Conservation (phyloP, 2,888 invertebrate species). For the Peribatodes rhomboidaria region DNA sequence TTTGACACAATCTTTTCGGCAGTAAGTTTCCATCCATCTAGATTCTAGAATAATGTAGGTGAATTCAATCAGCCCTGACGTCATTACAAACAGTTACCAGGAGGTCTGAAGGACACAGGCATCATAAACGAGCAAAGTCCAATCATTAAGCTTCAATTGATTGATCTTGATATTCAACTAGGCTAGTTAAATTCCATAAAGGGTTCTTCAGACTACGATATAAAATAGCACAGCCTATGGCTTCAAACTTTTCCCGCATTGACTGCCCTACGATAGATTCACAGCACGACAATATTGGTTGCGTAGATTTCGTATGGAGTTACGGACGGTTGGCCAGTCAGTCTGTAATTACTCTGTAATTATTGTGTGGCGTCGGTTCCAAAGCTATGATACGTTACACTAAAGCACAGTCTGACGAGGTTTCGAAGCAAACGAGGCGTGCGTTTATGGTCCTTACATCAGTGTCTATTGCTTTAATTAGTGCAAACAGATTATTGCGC, state of each 20-base stretch:
- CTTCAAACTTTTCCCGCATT: not conserved
- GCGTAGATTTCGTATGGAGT: not conserved
- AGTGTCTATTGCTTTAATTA: slow-evolving; percentile 61
- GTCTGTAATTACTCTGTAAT: not conserved
- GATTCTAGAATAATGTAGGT: slow-evolving; percentile 2
- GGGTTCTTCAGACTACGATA: slow-evolving; percentile 1
- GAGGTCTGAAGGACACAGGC: slow-evolving; percentile 30
- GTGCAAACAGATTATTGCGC: slow-evolving; percentile 62
- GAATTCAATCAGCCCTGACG: slow-evolving; percentile 33
- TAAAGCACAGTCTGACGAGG: not conserved
- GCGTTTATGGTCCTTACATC: slow-evolving; percentile 63
- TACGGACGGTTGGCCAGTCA: not conserved
- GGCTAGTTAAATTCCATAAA: slow-evolving; percentile 46
- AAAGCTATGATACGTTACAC: not conserved
- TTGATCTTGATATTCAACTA: slow-evolving; percentile 69
- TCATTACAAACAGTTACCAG: slow-evolving; percentile 37
- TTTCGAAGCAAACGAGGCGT: slow-evolving; percentile 56
- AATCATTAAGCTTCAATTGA: slow-evolving; percentile 58
- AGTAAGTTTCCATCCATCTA: not conserved
- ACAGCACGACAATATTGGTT: too few relatives aligned
- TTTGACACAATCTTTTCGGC: too few relatives aligned
- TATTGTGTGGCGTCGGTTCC: not conserved
- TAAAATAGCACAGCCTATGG: not conserved
- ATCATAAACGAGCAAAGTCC: slow-evolving; percentile 39
- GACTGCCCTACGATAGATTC: not conserved